Percentiles rank a stretch among this genome's conserved stretches.
Evolutionary conservation across 2,888 invertebrate genomes (phyloP).

Genomic region (Pheosia tremula): DNA sequence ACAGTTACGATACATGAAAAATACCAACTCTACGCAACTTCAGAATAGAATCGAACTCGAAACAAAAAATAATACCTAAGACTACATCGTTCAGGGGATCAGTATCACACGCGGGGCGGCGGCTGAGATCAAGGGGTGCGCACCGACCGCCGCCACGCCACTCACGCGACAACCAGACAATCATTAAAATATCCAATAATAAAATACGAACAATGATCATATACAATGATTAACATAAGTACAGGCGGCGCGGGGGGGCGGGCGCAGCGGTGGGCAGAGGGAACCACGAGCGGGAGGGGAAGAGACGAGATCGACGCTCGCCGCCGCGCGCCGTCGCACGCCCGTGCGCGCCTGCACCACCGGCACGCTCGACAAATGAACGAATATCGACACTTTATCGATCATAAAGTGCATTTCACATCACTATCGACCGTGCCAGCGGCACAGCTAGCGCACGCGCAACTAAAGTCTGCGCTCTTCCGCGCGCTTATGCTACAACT

Average conservation of each 20-base stretch:
- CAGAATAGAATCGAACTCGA: conserved; percentile 81
- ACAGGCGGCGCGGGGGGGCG: conserved; percentile 63
- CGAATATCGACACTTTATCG: conserved; percentile 51
- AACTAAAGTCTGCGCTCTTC: conserved; percentile 54
- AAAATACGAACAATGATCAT: conserved; percentile 69
- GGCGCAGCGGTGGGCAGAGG: conserved; percentile 64
- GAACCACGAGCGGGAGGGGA: conserved; percentile 30
- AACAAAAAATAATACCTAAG: conserved; percentile 81
- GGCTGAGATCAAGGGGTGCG: conserved; percentile 74
- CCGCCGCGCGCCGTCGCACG: conserved; percentile 53
- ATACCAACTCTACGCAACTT: conserved; percentile 79
- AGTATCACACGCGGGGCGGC: conserved; percentile 79
- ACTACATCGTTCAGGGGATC: conserved; percentile 77
- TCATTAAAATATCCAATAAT: conserved; percentile 58
- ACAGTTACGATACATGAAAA: conserved; percentile 77
- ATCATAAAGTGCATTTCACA: conserved; percentile 51
- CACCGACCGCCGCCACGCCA: conserved; percentile 69
- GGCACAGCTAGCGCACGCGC: conserved; percentile 24
- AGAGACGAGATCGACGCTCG: conserved; percentile 57
- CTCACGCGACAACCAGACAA: conserved; percentile 56
- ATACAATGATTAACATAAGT: conserved; percentile 66
- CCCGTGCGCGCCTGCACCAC: conserved; percentile 36
- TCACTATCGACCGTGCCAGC: conserved; percentile 39
- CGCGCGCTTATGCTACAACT: conserved; percentile 74
- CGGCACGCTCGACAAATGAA: conserved; percentile 27